phyloP scores from a whole-genome alignment of 2,797 vertebrate species.

The Pitangus sulphuratus region DNA sequence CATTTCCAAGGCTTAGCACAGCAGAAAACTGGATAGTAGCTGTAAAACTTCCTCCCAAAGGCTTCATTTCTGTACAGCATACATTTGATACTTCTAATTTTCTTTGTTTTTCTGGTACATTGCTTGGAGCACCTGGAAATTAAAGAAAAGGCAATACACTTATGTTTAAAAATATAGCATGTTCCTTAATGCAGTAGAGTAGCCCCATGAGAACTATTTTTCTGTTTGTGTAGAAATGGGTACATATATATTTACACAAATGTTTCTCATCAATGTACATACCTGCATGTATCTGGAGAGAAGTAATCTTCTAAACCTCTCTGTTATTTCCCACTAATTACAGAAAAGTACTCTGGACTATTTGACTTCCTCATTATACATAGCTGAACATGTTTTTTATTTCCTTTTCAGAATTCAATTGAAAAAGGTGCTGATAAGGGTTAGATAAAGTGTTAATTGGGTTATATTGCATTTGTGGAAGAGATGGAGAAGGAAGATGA shows the following conservation, averaged over 20 bases:
- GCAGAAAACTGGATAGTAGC: background rate
- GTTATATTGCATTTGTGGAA: background rate
- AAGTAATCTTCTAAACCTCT: background rate
- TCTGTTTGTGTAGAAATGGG: background rate
- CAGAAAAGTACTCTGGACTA: background rate
- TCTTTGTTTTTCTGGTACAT: accelerated
- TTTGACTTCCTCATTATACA: background rate
- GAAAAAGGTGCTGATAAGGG: background rate
- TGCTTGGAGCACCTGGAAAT: background rate
- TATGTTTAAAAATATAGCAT: background rate
- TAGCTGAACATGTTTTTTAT: background rate
- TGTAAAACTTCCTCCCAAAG: background rate
- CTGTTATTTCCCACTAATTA: background rate
- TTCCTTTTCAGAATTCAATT: background rate
- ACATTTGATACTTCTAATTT: background rate
- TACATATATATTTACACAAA: background rate
- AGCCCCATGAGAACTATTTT: background rate
- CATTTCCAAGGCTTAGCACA: background rate
- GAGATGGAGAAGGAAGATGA: background rate
- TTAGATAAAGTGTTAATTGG: conserved; percentile 27
- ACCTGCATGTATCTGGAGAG: background rate
- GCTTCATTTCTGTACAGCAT: background rate
- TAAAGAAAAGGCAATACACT: background rate
- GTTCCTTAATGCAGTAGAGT: background rate
- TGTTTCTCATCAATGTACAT: background rate